Percentiles rank a stretch among this genome's conserved stretches.
Evolutionary conservation across 2,797 vertebrate genomes (phyloP).

Genomic region (Centropyge bicolor): DNA sequence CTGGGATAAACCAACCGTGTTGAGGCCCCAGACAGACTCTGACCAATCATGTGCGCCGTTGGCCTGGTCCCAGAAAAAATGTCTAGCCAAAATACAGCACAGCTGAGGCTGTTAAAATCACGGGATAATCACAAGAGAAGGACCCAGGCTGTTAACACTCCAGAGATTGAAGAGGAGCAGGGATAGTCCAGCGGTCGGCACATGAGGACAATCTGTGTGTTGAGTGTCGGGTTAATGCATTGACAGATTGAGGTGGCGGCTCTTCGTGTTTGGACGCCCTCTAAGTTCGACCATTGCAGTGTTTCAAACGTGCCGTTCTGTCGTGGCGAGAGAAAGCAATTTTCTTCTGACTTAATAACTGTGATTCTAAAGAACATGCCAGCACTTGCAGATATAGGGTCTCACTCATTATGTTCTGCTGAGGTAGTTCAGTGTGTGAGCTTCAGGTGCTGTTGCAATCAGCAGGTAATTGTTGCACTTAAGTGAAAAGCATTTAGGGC

Average conservation of each 20-base stretch:
- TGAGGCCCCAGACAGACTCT: slow-evolving; percentile 60
- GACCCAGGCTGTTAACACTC: slow-evolving; percentile 55
- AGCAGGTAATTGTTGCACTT: not conserved
- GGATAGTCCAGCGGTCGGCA: slow-evolving; percentile 53
- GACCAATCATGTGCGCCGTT: slow-evolving; percentile 71
- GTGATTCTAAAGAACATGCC: slow-evolving; percentile 48
- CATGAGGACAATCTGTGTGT: slow-evolving; percentile 36
- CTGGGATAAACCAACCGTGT: slow-evolving; percentile 65
- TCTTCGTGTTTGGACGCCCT: slow-evolving; percentile 49
- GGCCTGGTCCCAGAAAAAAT: slow-evolving; percentile 63
- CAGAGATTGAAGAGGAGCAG: slow-evolving; percentile 54
- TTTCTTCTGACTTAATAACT: slow-evolving; percentile 39
- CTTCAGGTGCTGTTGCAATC: not conserved
- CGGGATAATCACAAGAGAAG: slow-evolving; percentile 77
- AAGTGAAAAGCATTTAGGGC: not conserved
- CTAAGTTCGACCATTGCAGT: slow-evolving; percentile 8
- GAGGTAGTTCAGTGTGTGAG: not conserved
- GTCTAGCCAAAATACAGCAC: slow-evolving; percentile 79
- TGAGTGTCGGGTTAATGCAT: slow-evolving; percentile 59
- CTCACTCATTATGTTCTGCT: slow-evolving; percentile 21
- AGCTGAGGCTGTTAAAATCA: slow-evolving; percentile 81
- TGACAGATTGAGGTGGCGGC: slow-evolving; percentile 41
- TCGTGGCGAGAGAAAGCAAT: slow-evolving; percentile 17
- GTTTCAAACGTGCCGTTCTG: slow-evolving; percentile 39
- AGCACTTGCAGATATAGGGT: slow-evolving; percentile 15